Percentiles rank a stretch among this genome's conserved stretches.
Evolutionary conservation across 2,113 vertebrate species (phyloP).

Genomic region (Protobothrops flavoviridis): DNA sequence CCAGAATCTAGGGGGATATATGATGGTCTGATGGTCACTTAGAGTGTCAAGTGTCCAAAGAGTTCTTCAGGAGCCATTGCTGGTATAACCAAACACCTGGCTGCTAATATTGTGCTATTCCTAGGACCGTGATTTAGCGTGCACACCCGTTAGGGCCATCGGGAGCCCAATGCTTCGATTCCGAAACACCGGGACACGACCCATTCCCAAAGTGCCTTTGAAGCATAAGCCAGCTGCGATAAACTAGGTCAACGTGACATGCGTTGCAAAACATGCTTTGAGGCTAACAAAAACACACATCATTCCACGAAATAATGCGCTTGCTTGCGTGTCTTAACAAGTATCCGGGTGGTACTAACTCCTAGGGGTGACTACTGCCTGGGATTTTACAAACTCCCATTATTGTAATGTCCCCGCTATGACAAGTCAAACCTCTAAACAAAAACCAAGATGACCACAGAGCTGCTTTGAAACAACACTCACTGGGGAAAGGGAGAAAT

Average conservation of each 20-base stretch:
- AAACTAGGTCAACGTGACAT: too few relatives aligned
- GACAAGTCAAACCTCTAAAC: too few relatives aligned
- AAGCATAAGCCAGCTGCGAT: background rate
- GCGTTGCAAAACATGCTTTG: background rate
- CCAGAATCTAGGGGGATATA: background rate
- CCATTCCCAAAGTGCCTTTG: background rate
- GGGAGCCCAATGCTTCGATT: background rate
- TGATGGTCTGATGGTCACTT: too few relatives aligned
- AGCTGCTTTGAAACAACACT: background rate
- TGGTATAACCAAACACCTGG: background rate
- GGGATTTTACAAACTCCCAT: background rate
- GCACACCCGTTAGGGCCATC: background rate
- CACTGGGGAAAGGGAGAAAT: background rate
- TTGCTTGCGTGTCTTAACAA: background rate
- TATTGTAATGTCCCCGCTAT: background rate
- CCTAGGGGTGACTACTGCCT: background rate
- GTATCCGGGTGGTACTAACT: background rate
- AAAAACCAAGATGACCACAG: background rate
- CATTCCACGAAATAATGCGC: background rate
- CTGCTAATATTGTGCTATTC: background rate
- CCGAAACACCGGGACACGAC: background rate
- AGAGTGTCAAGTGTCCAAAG: background rate
- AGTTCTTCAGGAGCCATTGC: background rate
- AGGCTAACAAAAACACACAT: background rate
- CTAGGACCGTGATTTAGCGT: background rate